phyloP scores from a whole-genome alignment of 2,113 vertebrate genomes.

The Nanorana parkeri region DNA sequence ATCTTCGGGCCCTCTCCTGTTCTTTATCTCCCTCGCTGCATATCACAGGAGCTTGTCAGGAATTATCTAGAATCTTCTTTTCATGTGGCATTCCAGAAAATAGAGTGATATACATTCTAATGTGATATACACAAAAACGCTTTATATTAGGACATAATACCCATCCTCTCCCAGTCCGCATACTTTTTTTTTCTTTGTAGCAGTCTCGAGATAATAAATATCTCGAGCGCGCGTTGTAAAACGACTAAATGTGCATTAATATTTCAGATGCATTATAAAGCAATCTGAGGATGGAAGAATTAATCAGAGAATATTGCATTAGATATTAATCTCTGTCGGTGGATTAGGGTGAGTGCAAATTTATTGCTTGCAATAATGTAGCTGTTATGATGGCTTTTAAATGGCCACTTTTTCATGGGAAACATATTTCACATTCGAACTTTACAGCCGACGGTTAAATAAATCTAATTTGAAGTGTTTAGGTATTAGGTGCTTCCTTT shows the following conservation, averaged over 20 bases:
- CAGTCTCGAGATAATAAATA: constrained; percentile 51
- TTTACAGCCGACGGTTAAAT: constrained; percentile 36
- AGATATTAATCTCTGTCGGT: constrained; percentile 56
- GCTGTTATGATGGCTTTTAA: constrained; percentile 54
- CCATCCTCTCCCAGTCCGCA: constrained; percentile 17
- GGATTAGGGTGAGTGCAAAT: constrained; percentile 52
- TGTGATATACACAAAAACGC: constrained; percentile 9
- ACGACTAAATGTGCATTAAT: constrained; percentile 55
- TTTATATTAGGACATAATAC: constrained; percentile 10
- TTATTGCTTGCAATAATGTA: constrained; percentile 54
- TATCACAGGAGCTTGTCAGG: background rate
- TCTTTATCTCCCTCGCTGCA: constrained; percentile 4
- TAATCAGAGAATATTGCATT: constrained; percentile 58
- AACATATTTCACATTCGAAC: constrained; percentile 52
- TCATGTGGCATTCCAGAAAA: constrained; percentile 16
- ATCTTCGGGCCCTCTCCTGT: background rate
- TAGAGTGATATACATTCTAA: constrained; percentile 4
- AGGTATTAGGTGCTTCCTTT: constrained; percentile 14
- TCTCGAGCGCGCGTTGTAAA: constrained; percentile 23
- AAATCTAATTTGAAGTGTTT: constrained; percentile 38
- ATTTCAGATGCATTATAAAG: constrained; percentile 58
- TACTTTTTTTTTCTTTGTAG: constrained; percentile 27
- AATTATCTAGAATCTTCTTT: background rate
- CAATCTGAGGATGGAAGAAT: constrained; percentile 51
- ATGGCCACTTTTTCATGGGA: constrained; percentile 51